Evolutionary conservation across 1,140 invertebrate species (phyloP).

Genomic region (Megathymus violae): DNA sequence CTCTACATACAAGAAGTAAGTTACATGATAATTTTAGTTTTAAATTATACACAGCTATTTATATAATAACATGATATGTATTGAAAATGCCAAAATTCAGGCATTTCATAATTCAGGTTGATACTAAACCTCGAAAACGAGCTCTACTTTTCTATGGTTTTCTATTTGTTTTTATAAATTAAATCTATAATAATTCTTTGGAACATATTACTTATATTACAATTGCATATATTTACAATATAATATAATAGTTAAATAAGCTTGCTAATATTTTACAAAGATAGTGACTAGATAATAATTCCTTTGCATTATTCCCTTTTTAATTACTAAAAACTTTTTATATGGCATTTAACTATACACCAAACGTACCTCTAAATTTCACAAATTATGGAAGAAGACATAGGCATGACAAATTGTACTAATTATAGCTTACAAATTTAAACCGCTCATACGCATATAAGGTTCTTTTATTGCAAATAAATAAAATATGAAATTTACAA

Average conservation of each 20-base stretch:
- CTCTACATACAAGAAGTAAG: background rate
- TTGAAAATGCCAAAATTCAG: background rate
- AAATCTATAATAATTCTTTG: background rate
- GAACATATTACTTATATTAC: background rate
- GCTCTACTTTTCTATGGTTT: background rate
- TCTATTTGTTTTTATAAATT: background rate
- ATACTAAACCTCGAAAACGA: background rate
- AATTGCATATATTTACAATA: no score
- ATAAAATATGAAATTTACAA: no score
- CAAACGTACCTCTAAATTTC: no score
- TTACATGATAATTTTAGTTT: background rate
- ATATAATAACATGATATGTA: background rate
- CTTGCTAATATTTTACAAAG: background rate
- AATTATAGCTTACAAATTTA: no score
- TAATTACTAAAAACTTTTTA: background rate
- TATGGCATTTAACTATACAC: background rate
- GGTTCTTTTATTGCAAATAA: no score
- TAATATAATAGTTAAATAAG: background rate
- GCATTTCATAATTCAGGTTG: background rate
- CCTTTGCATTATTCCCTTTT: background rate
- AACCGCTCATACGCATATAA: no score
- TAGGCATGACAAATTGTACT: no score
- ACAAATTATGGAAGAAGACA: no score
- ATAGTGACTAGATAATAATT: background rate
- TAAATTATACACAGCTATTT: background rate